Evolutionary conservation across 2,113 vertebrate species (phyloP), one percentile per base, ranked within the genome.

Genomic region (Cranoglanis bouderius): DNA sequence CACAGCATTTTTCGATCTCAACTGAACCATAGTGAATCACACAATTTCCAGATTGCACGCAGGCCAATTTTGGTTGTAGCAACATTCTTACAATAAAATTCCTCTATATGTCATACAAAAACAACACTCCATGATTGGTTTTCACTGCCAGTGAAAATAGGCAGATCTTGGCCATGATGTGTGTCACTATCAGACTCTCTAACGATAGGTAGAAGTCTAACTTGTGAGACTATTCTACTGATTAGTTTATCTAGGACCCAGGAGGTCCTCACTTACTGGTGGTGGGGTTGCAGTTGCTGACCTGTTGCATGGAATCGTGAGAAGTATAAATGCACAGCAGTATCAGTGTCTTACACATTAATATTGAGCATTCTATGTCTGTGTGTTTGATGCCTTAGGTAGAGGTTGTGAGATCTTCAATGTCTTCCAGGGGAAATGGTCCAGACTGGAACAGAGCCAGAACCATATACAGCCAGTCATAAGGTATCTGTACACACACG

Each of bases 361-460:
- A 67, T 70, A 40, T 5, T 67, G 13, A 87, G 40, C 57, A 87
- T 81, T 81, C 16, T 70, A 21, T 57, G 4, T 77, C 13, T 81
- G 8, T 78, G 82, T 77, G 55, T 87, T n/a, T 86, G 84, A 74
- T 87, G 19, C 59, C 57, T 38, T 82, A 89, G 86, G 85, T 38
- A 81, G n/a, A 72, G n/a, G 51, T 88, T 88, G 85, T 90, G 80
- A 89, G 85, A 85, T 88, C 78, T 88, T 85, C 82, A 63, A 90
- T 91, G 90, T 63, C 88, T 88, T 40, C 53, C 51, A 83, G 80
- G 21, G 87, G 87, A 91, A 86, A 88, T 91, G 67, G 85, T 90
- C 78, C 90, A 89, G 88, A 84, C 84, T 88, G 88, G 90, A 89
- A 86, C 40, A 89, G 88, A 89, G n/a, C n/a, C 85, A 81, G 75